Evolutionary conservation across 2,113 vertebrate genomes (phyloP).

Genomic region (Pontoporia blainvillei): DNA sequence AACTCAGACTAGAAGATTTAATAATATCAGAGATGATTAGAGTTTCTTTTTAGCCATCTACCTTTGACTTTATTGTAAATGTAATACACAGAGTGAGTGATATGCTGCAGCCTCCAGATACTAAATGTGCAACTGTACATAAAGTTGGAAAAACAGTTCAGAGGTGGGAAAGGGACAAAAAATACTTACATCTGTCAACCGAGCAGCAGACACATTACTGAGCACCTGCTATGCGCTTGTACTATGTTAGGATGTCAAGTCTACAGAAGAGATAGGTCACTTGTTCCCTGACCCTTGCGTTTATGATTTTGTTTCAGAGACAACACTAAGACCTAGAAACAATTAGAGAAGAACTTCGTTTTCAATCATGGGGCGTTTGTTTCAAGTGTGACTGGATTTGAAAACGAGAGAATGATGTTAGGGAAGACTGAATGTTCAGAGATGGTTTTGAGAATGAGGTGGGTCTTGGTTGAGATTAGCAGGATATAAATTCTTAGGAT

Average conservation of each 20-base stretch:
- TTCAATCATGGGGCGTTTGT: not conserved
- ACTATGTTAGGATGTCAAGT: not conserved
- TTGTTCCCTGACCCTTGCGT: not conserved
- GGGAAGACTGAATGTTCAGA: not conserved
- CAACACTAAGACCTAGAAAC: not conserved
- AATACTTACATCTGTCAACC: not conserved
- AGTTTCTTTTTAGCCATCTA: constrained; percentile 37
- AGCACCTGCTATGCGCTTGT: not conserved
- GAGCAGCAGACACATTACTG: not conserved
- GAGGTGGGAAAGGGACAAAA: not conserved
- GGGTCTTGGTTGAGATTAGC: not conserved
- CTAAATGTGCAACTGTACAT: not conserved
- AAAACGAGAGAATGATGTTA: not conserved
- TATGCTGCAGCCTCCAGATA: not conserved
- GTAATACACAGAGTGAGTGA: not conserved
- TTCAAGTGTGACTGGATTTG: not conserved
- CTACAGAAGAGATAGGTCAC: not conserved
- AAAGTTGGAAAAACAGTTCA: not conserved
- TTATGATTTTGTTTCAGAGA: not conserved
- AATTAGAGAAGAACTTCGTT: not conserved
- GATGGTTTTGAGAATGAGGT: not conserved
- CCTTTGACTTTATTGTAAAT: constrained; percentile 55
- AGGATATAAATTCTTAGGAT: not conserved
- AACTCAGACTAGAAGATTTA: constrained; percentile 52
- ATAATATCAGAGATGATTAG: constrained; percentile 53